Base-by-base conservation (phyloP, 2,113 vertebrate genomes). In the Syngnathus scovelli region DNA sequence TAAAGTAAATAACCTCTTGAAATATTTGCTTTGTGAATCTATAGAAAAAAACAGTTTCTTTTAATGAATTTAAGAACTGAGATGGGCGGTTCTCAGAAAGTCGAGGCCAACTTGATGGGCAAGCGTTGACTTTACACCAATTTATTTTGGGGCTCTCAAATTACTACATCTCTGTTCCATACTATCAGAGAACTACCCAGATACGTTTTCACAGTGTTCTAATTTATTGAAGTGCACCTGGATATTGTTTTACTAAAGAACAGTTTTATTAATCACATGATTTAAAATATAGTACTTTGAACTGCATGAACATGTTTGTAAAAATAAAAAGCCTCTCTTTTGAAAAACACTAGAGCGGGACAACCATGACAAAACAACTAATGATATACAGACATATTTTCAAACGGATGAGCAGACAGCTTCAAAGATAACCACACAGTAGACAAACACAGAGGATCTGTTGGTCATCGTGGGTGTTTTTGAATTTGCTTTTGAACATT, bases 401-500 rank as follows among this genome's bases (percentile, higher is more conserved):
- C 39, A 75, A 71, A 78, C 19, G 62, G 65, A 86, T 76, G 67
- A 74, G n/a, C 44, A 48, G 69, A 55, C 58, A 56, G 69, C 74
- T 78, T 80, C 70, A 84, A 78, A 80, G 74, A 77, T 68, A 75
- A 79, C 74, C 75, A 46, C 58, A 48, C 49, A 41, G 68, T 72
- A 73, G 78, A 79, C 54, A 78, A 55, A 74, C 38, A 71, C 68
- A 74, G 66, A 23, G 12, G 66, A 67, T 64, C 58, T 12, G 51
- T 61, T 59, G 41, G 58, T 54, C 62, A 67, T 21, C 11, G 77
- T 67, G 74, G 64, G 62, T 49, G 66, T 56, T 55, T 81, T 64
- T 75, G 65, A 56, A 69, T 51, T 36, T 56, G 43, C 68, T 43
- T 68, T n/a, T 36, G 61, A 64, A 21, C 39, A 13, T 66, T 65